phyloP scores from a whole-genome alignment of 2,113 vertebrate species.

The Cryptomyrus ogoouensis region DNA sequence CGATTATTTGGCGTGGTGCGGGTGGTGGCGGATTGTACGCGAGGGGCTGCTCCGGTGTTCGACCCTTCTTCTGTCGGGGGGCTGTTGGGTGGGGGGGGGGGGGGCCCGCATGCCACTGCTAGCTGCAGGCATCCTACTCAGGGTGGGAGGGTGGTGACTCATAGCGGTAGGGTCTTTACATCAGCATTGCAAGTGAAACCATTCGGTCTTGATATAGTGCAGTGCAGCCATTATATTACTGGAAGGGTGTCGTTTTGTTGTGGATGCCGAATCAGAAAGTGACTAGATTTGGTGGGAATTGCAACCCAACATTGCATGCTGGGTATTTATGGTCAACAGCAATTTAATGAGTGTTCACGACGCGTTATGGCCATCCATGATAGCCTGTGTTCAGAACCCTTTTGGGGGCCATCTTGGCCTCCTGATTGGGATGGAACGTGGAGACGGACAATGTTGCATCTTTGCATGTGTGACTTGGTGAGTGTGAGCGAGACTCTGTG shows the following conservation, averaged over 20 bases:
- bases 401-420: not conserved
- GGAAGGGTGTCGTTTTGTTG: not conserved
- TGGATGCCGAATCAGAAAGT: not conserved
- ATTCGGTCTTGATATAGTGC: not conserved
- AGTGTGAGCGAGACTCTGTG: not conserved
- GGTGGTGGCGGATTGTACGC: too few relatives aligned
- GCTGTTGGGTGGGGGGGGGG: too few relatives aligned
- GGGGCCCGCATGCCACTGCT: not conserved
- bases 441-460: not conserved
- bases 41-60: too few relatives aligned
- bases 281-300: not conserved
- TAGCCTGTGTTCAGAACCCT: not conserved
- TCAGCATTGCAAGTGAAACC: not conserved
- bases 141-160: not conserved
- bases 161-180: not conserved
- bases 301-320: not conserved
- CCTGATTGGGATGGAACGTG: not conserved
- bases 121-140: not conserved
- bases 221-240: not conserved
- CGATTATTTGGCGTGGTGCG: too few relatives aligned
- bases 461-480: not conserved
- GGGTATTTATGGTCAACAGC: constrained; percentile 15
- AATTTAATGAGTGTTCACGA: not conserved
- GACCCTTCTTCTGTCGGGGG: too few relatives aligned
- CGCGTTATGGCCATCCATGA: not conserved